Evolutionary conservation across 35 echinoderm and acorn worm species (phyloP), one percentile per base, ranked within the genome.

Genomic region (Ophioderma brevispina): DNA sequence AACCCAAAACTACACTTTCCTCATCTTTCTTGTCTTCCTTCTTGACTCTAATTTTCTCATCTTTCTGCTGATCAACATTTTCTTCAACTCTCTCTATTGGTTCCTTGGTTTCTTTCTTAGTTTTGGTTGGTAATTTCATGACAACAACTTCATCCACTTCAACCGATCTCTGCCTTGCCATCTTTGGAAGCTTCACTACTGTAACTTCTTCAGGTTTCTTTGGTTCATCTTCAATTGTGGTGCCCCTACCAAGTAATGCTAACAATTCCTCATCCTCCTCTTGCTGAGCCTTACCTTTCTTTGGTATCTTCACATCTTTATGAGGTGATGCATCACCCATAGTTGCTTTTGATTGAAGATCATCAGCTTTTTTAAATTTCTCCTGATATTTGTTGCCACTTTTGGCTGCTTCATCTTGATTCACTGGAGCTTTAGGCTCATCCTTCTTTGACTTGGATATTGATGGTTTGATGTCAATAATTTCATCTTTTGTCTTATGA

Each of bases 1-100:
- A 37, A 21, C 25, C 25, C 78, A 80, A 15, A 30, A 80, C 34
- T 6, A 8, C 82, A 0, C n/a, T 31, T 19, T 42, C 84, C 4
- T 87, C 64, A 18, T 77, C 63, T 75, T 86, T 46, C 28, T 80
- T 42, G 19, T 77, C 35, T 39, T 49, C 89, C 0, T 91, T 63
- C 78, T 40, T 39, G 35, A 14, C 33, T 33, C 82, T 77, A 63
- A 64, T 42, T 19, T 76, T 59, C 35, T 87, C 59, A 23, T 75
- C 84, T 0, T 86, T 56, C 21, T 76, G 28, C 36, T 90, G 55
- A 17, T 82, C 50, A 76, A 82, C 88, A 0, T 91, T 81, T 2
- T 85, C 90, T 77, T 37, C 40, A 25, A 63, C 78, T 40, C 41
- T 79, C 0, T 39, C 76, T 13, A 80, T 31, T 19, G 75, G 35